Conservation (phyloP, 2,113 vertebrate species). For the Deroptyus accipitrinus region DNA sequence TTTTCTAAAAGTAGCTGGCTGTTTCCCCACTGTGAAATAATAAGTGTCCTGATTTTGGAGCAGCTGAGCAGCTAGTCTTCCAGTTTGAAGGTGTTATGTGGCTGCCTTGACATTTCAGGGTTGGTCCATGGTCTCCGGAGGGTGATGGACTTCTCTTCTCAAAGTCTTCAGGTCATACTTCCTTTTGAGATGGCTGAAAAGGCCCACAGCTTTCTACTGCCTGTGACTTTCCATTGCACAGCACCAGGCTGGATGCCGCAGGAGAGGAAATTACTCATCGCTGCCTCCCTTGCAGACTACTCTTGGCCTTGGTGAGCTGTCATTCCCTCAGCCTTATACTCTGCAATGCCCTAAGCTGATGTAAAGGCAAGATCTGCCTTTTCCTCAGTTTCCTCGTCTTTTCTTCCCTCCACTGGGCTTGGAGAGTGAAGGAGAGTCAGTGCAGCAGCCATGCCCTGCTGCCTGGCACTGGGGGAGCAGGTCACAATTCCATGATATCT, state of each 20-base stretch:
- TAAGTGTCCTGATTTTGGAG: slow-evolving; percentile 32
- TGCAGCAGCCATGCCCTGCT: background rate
- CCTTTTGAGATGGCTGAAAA: background rate
- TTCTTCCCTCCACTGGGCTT: accelerated
- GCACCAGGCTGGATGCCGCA: background rate
- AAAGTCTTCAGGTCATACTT: background rate
- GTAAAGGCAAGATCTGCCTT: background rate
- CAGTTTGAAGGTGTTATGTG: background rate
- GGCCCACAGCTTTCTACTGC: background rate
- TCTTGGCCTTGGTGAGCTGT: background rate
- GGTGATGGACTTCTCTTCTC: background rate
- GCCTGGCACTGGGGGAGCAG: background rate
- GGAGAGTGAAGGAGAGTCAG: background rate
- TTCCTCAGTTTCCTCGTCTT: background rate
- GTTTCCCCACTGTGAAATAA: background rate
- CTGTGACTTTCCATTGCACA: background rate
- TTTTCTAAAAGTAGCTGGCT: background rate
- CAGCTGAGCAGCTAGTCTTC: background rate
- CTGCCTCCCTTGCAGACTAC: background rate
- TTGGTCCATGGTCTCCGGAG: background rate
- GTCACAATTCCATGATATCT: accelerated
- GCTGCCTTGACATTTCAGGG: background rate
- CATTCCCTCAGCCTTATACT: background rate
- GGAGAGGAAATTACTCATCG: slow-evolving; percentile 37
- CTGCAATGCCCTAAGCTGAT: background rate